These are phyloP conservation scores for Antheraea pernyi DNA, from an alignment of 1,140 invertebrate genomes.

Conservation along the genomic window DNA sequence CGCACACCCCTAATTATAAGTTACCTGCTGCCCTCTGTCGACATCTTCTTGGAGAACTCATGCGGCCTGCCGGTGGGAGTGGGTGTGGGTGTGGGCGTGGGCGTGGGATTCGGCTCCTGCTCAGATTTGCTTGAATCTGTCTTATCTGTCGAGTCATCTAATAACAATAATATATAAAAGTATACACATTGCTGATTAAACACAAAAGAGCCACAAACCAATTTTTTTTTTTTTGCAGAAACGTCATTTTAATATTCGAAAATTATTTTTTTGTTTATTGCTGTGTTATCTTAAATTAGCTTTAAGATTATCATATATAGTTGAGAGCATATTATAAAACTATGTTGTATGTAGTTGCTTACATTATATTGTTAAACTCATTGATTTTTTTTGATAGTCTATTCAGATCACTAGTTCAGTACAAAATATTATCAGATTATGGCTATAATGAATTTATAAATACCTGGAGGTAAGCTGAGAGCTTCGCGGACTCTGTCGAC, in stretches of 20 bases:
- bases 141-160: conserved; percentile 62
- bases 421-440: too few species aligned
- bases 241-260: too few species aligned
- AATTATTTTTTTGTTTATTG: too few species aligned
- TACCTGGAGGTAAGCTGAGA: conserved; percentile 79
- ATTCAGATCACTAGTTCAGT: neutral
- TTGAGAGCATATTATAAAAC: too few species aligned
- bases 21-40: conserved; percentile 33
- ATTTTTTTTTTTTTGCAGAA: too few species aligned
- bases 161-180: conserved; percentile 11
- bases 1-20: too few species aligned
- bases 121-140: conserved; percentile 65
- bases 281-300: too few species aligned
- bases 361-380: too few species aligned
- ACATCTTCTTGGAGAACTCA: conserved; percentile 44
- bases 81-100: conserved; percentile 39
- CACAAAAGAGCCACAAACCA: neutral
- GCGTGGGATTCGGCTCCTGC: conserved; percentile 50
- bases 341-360: too few species aligned
- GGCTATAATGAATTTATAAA: too few species aligned
- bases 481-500: conserved; percentile 85
- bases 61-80: conserved; percentile 39
- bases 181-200: neutral
- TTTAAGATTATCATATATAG: too few species aligned
- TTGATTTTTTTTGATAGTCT: neutral